Percentiles rank a stretch among this genome's conserved stretches.
Conservation (phyloP, 2,888 invertebrate species). For the Euzetes globulus region DNA sequence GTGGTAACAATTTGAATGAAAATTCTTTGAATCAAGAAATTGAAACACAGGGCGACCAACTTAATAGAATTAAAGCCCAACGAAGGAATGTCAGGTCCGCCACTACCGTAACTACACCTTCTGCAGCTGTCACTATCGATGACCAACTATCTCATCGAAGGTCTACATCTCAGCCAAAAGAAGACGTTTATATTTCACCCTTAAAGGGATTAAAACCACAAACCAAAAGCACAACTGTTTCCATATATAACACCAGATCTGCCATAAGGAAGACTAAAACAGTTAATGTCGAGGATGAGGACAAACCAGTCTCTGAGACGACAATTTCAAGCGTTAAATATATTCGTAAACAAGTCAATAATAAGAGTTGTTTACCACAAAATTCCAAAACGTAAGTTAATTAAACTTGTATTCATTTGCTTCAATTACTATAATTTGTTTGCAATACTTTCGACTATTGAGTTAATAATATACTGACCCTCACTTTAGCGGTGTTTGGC, state of each 20-base stretch:
- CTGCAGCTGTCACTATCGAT: conserved; percentile 31
- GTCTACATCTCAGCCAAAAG: conserved; percentile 40
- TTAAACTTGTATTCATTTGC: neutral
- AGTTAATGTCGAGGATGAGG: neutral
- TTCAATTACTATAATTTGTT: too few relatives aligned
- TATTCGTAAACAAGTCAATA: neutral
- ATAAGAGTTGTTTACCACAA: neutral
- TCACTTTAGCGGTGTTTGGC: conserved; percentile 26
- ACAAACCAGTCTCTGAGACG: neutral
- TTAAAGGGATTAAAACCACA: conserved; percentile 37
- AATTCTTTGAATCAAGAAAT: neutral
- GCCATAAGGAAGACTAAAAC: conserved; percentile 12
- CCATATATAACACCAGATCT: conserved; percentile 32
- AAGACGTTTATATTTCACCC: conserved; percentile 40
- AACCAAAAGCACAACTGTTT: conserved; percentile 5
- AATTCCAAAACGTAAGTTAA: conserved; percentile 4
- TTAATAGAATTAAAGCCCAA: conserved; percentile 42
- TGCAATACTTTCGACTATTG: too few relatives aligned
- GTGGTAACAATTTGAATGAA: neutral
- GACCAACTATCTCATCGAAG: conserved; percentile 38
- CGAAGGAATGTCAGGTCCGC: conserved; percentile 49
- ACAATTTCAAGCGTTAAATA: neutral
- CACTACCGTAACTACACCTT: conserved; percentile 39
- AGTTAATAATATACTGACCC: too few relatives aligned
- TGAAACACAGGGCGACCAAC: conserved; percentile 42